phyloP scores from a whole-genome alignment of 1,140 invertebrate genomes.

The Physella acuta region DNA sequence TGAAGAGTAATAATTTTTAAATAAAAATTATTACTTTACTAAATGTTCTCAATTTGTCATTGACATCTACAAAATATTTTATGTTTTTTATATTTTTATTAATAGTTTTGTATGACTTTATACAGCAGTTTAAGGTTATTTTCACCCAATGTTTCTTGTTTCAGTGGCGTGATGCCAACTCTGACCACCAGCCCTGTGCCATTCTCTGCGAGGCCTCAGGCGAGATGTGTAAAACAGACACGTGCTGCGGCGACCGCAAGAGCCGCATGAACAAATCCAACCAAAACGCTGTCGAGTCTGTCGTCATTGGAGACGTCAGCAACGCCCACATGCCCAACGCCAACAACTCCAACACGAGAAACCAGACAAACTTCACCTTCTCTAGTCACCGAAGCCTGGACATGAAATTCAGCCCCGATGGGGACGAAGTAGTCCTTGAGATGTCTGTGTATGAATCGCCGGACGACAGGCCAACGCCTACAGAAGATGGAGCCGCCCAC shows the following conservation, averaged over 20 bases:
- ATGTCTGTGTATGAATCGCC: conserved; percentile 2
- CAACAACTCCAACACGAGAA: neutral
- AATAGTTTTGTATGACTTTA: too few species aligned
- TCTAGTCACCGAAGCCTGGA: conserved; percentile 19
- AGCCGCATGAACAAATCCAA: neutral
- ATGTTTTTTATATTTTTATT: too few species aligned
- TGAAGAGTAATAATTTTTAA: too few species aligned
- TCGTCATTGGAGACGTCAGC: neutral
- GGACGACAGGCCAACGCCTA: too few species aligned
- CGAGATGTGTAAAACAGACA: conserved; percentile 13
- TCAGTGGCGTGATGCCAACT: neutral
- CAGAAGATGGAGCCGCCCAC: too few species aligned
- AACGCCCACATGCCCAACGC: neutral
- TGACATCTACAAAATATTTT: too few species aligned
- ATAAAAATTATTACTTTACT: too few species aligned
- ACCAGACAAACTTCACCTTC: neutral
- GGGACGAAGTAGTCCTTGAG: conserved; percentile 23
- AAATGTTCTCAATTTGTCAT: too few species aligned
- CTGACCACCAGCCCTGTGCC: conserved; percentile 1
- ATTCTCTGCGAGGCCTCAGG: conserved; percentile 2
- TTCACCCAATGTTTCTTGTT: too few species aligned
- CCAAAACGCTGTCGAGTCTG: neutral
- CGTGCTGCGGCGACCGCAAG: conserved; percentile 14
- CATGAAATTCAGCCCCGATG: conserved; percentile 23
- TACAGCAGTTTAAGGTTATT: too few species aligned